Evolutionary conservation across 2,888 invertebrate genomes (phyloP).

Genomic region (Therioaphis trifolii): DNA sequence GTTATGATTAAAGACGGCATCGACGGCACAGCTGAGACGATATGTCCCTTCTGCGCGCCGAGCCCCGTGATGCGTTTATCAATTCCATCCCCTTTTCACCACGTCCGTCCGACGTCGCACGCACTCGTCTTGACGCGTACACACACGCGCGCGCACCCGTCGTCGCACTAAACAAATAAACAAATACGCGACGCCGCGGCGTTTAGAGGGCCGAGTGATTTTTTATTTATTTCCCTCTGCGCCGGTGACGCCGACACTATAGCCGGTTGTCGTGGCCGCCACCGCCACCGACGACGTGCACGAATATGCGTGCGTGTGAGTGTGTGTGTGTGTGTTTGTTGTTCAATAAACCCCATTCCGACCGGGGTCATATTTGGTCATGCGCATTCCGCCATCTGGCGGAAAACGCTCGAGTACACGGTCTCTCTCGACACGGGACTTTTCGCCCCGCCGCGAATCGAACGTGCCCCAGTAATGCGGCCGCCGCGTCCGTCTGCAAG

Average conservation of each 20-base stretch:
- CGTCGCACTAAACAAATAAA: neutral
- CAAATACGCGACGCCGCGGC: neutral
- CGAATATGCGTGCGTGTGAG: neutral
- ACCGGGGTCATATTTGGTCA: slow-evolving; percentile 60
- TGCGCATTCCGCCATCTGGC: slow-evolving; percentile 60
- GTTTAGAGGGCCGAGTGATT: neutral
- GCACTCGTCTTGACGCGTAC: neutral
- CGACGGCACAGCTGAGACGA: no score
- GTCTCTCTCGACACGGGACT: slow-evolving; percentile 35
- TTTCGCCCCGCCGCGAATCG: slow-evolving; percentile 62
- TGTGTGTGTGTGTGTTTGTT: slow-evolving; percentile 48
- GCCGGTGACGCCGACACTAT: no score
- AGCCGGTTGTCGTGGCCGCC: neutral
- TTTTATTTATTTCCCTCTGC: slow-evolving; percentile 15
- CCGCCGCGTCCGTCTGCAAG: slow-evolving; percentile 60
- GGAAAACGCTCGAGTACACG: slow-evolving; percentile 51
- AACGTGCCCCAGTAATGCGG: slow-evolving; percentile 62
- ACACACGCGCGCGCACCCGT: neutral
- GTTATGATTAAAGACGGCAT: no score
- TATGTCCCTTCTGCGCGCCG: no score
- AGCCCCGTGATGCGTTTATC: no score
- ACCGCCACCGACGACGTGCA: neutral
- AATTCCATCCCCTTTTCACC: no score
- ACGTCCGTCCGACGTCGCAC: no score
- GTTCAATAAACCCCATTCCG: slow-evolving; percentile 57